A percentile compares a stretch with the other conserved stretches of the same genome.
Conservation (phyloP, 2,888 invertebrate genomes). For the Brachypalpus laphriformis region DNA sequence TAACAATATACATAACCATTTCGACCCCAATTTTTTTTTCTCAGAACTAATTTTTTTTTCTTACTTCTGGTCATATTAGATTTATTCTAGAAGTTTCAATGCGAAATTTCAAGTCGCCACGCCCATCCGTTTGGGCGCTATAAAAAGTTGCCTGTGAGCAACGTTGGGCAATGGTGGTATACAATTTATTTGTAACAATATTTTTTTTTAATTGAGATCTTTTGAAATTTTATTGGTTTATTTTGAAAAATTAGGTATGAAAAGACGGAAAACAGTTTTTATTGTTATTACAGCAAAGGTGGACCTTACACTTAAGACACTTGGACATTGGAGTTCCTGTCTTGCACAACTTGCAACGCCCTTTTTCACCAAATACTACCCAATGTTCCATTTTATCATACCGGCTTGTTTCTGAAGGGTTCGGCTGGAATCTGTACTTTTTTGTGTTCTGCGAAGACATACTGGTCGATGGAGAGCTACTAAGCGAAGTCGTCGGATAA, state of each 20-base stretch:
- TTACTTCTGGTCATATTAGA: too few species aligned
- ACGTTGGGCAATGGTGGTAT: too few species aligned
- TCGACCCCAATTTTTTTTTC: background rate
- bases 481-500: conserved; percentile 28
- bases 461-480: conserved; percentile 47
- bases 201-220: too few species aligned
- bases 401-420: conserved; percentile 58
- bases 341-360: too few species aligned
- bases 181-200: too few species aligned
- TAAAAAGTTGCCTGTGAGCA: too few species aligned
- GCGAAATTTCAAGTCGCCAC: background rate
- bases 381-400: too few species aligned
- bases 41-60: background rate
- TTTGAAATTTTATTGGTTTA: background rate
- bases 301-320: conserved; percentile 50
- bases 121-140: too few species aligned
- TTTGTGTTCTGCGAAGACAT: too few species aligned
- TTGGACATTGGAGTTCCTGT: conserved; percentile 66
- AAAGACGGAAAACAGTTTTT: background rate
- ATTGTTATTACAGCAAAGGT: conserved; percentile 21
- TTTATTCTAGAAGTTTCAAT: background rate
- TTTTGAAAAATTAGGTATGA: background rate
- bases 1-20: too few species aligned
- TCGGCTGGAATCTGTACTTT: conserved; percentile 68
- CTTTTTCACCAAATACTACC: conserved; percentile 69